Evolutionary conservation across 2,797 vertebrate species (phyloP).

Genomic region (Galago senegalensis): DNA sequence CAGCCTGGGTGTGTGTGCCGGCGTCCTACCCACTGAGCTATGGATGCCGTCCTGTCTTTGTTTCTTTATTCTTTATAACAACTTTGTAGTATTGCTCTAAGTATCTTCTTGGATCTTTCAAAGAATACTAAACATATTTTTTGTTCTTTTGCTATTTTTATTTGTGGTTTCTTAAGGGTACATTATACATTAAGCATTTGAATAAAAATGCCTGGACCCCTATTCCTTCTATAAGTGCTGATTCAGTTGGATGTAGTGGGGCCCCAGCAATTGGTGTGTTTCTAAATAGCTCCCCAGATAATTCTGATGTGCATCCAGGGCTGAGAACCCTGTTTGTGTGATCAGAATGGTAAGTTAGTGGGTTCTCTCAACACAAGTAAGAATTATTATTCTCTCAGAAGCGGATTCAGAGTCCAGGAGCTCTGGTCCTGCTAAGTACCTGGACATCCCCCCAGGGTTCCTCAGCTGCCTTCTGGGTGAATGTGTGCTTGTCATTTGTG

Average conservation of each 20-base stretch:
- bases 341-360: background rate
- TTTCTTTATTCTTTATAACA: background rate
- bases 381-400: constrained; percentile 9
- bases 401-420: background rate
- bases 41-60: background rate
- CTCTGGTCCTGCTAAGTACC: background rate
- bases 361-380: background rate
- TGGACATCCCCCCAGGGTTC: background rate
- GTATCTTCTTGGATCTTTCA: constrained; percentile 24
- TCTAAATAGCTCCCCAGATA: background rate
- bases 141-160: background rate
- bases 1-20: no score
- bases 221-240: background rate
- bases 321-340: background rate
- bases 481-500: background rate
- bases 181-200: constrained; percentile 53
- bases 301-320: background rate
- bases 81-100: background rate
- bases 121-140: constrained; percentile 22
- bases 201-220: background rate
- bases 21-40: no score
- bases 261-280: background rate
- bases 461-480: background rate
- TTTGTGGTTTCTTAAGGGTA: background rate
- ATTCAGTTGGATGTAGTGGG: background rate